Evolutionary conservation across 2,888 invertebrate genomes (phyloP), one percentile per base, ranked within the genome.

Genomic region (Onthophagus sagittarius): DNA sequence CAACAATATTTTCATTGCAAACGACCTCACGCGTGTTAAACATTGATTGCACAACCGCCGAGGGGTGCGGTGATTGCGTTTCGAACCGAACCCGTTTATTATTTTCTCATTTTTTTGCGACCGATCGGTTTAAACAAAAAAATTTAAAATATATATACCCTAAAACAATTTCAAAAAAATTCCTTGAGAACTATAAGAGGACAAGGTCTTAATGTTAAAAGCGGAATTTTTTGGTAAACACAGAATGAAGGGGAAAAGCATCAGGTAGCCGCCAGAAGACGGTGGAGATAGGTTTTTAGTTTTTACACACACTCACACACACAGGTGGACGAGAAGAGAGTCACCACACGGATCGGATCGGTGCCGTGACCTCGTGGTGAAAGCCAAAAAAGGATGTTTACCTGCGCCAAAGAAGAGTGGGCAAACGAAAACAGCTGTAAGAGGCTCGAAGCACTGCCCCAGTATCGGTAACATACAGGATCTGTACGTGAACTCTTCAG

Each of bases 401-500:
- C 93, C 93, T 77, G 95, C 91, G 65, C 98, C 98, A 87, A 98
- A 98, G 80, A 98, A 94, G 15, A 98, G 83, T 0, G 98, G 97
- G 77, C 94, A 94, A 76, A 95, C 88, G 80, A 96, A 92, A 67
- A 97, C 90, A 15, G 95, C 93, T 74, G 89, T 89, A 39, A 89
- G 84, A 0, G 94, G 93, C 31, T 90, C 86, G 79, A 96, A 91
- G 82, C 94, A 94, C 82, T 96, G 95, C 77, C 96, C 85, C 63
- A 98, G 87, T 63, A 98, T 84, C 3, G 98, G 97, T 86, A 98
- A 88, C 96, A 98, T 97, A 82, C 97, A 98, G 0, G 97, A 95
- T 77, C 98, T 88, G 86, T 96, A 98, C 5, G 96, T 96, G 88
- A 97, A 96, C 85, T 98, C 98, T 85, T 98, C 98, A 73, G 97